phyloP scores from a whole-genome alignment of 1,140 invertebrate species.

The Schmidtea mediterranea region DNA sequence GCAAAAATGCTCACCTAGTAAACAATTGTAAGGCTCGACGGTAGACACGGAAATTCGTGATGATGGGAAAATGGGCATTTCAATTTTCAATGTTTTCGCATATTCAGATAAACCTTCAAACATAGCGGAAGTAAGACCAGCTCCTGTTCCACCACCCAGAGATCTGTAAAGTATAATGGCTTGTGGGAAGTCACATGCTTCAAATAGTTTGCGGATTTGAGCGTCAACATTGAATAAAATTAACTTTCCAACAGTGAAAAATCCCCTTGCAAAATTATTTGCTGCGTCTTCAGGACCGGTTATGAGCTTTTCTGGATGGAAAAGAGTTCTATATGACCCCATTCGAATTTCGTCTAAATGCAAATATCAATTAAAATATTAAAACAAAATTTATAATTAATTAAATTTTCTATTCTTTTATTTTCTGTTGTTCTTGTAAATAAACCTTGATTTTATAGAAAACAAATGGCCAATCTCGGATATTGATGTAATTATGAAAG shows the following conservation, averaged over 20 bases:
- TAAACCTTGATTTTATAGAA: no score
- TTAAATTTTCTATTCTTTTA: no score
- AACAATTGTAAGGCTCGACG: constrained; percentile 28
- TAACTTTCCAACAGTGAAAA: constrained; percentile 35
- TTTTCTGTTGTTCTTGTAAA: no score
- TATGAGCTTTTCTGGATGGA: constrained; percentile 23
- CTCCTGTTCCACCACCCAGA: constrained; percentile 42
- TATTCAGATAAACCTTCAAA: constrained; percentile 58
- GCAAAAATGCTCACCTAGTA: constrained; percentile 20
- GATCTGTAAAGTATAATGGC: constrained; percentile 34
- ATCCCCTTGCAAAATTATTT: constrained; percentile 18
- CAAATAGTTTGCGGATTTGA: constrained; percentile 7
- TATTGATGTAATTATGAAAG: no score
- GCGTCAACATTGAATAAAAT: constrained; percentile 17
- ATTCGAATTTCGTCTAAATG: constrained; percentile 10
- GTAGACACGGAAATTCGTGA: constrained; percentile 11
- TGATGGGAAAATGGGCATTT: constrained; percentile 12
- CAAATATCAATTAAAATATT: no score
- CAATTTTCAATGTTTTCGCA: constrained; percentile 32
- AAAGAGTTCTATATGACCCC: constrained; percentile 14
- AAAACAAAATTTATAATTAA: no score
- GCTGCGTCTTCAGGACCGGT: constrained; percentile 19
- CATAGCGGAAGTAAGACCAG: constrained; percentile 50
- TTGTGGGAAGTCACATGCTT: background rate
- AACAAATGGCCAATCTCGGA: no score